Conservation (phyloP, 2,888 invertebrate species). For the Cephus nigrinus region DNA sequence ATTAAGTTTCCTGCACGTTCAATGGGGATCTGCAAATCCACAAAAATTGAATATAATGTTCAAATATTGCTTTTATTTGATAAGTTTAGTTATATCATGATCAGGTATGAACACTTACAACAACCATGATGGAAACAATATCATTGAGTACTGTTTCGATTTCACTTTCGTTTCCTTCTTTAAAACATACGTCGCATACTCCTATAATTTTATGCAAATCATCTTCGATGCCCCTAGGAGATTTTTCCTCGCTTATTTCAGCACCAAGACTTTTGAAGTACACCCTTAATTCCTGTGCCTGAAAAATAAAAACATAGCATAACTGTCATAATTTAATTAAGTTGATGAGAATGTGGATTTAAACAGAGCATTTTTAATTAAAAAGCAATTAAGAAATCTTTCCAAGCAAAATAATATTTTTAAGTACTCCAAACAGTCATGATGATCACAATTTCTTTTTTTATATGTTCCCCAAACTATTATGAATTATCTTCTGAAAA, state of each 20-base stretch:
- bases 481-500: neutral
- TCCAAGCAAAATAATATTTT: too few species aligned
- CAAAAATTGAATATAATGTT: conserved; percentile 1
- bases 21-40: conserved; percentile 75
- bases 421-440: neutral
- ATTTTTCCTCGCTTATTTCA: conserved; percentile 92
- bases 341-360: neutral
- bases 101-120: conserved; percentile 70
- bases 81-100: neutral
- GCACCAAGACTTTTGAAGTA: conserved; percentile 95
- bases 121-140: conserved; percentile 94
- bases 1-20: conserved; percentile 91
- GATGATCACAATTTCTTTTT: neutral
- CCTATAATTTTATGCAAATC: conserved; percentile 95
- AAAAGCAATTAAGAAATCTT: too few species aligned
- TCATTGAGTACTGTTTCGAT: conserved; percentile 95
- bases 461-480: neutral
- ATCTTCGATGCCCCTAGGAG: conserved; percentile 89
- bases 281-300: conserved; percentile 88
- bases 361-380: neutral
- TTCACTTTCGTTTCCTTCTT: conserved; percentile 86
- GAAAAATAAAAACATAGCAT: conserved; percentile 22
- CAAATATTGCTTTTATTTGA: neutral
- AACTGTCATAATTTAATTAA: neutral
- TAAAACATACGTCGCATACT: conserved; percentile 92